Conservation (phyloP, 2,888 invertebrate genomes). For the Cinara cedri region DNA sequence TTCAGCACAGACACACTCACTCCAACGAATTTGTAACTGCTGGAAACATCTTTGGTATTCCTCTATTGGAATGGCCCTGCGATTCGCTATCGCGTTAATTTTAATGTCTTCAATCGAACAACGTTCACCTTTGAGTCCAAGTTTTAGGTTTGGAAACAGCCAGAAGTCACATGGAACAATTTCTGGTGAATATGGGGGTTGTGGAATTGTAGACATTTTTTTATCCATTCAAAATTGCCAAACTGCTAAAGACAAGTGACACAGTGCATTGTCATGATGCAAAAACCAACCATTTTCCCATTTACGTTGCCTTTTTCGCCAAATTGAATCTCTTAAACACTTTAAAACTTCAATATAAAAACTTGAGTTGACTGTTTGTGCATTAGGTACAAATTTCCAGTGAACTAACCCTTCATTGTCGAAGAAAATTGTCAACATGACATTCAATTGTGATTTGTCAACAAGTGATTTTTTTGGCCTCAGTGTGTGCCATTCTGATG, state of each 20-base stretch:
- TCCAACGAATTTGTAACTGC: too few relatives aligned
- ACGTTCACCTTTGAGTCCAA: background rate
- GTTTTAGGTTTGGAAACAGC: conserved; percentile 8
- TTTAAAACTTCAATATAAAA: too few relatives aligned
- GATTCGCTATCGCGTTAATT: too few relatives aligned
- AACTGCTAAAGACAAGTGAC: conserved; percentile 6
- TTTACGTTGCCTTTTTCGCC: conserved; percentile 18
- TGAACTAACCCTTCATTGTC: conserved; percentile 16
- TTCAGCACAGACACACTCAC: too few relatives aligned
- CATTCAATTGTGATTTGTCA: conserved; percentile 4
- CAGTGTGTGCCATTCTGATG: background rate
- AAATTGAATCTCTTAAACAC: conserved; percentile 18
- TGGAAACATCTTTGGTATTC: too few relatives aligned
- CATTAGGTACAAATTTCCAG: conserved; percentile 16
- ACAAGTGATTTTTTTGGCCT: conserved; percentile 13
- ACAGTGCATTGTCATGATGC: too few relatives aligned
- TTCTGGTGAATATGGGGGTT: conserved; percentile 57
- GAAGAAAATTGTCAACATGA: conserved; percentile 18
- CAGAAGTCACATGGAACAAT: conserved; percentile 54
- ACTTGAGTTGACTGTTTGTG: conserved; percentile 36
- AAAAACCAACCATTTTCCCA: conserved; percentile 8
- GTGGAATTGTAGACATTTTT: conserved; percentile 44
- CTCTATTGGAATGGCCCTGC: too few relatives aligned
- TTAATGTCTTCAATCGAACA: too few relatives aligned
- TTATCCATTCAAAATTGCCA: conserved; percentile 55